Evolutionary conservation across 1,140 invertebrate species (phyloP), one percentile per base, ranked within the genome.

Genomic region (Hycleus cichorii): DNA sequence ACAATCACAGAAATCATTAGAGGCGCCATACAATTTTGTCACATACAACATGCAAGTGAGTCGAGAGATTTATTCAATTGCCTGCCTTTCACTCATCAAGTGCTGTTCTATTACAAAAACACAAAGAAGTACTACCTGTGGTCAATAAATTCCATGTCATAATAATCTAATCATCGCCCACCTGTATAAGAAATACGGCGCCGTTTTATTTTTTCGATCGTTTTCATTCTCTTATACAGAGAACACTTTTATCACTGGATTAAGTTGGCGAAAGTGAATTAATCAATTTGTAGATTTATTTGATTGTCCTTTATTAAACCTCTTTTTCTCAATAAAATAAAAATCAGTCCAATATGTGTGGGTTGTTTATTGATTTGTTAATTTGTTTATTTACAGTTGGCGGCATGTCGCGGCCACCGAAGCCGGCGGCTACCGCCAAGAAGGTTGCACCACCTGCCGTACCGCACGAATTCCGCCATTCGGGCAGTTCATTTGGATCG

Each of bases 391-490:
- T 72, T 73, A 48, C 69, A 74, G 72, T 74, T 63, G 72, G 72
- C 67, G 88, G 88, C 64, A 88, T 90, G 85, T 88, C 84, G 72
- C 84, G 88, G 78, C 84, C 81, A 62, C 83, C 81, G 68, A 88
- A 84, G 80, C 81, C 82, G 69, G 81, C 84, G 68, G 82, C 84
- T 69, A 86, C 86, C 69, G 85, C 83, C 56, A 90, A 90, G 76
- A 89, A 89, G 77, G 88, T 91, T 69, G 84, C 88, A 42, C 89
- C 89, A 50, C 88, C 89, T 3, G 85, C 87, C 4, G 88, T 90
- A 32, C 89, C 88, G 0, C 87, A 89, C 64, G 83, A 87, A 71
- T 82, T 87, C 76, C 78, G 86, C 47, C 85, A 88, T 72, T 88
- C 85, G 3, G 85, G 85, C 49, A 85, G 83, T 68, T 85, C 83